A percentile compares a stretch with the other conserved stretches of the same genome.
phyloP scores from a whole-genome alignment of 2,797 vertebrate species.

The Eurystomus glaucurus region DNA sequence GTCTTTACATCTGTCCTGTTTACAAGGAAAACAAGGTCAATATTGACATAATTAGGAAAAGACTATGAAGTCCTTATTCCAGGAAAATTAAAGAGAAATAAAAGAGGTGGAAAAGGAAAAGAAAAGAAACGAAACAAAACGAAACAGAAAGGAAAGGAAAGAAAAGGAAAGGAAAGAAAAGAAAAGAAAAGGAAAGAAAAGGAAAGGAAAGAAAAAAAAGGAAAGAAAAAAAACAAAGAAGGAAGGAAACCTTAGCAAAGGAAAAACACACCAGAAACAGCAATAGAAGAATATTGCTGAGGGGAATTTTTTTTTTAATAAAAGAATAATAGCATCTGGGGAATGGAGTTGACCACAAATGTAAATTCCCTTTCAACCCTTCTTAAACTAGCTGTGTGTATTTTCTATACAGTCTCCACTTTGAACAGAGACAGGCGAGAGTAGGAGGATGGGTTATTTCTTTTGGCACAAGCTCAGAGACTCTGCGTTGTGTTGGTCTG shows the following conservation, averaged over 20 bases:
- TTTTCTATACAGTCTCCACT: neutral
- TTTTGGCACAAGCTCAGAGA: neutral
- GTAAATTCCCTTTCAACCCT: neutral
- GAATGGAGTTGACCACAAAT: neutral
- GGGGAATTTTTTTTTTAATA: neutral
- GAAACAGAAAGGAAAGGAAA: neutral
- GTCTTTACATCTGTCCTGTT: neutral
- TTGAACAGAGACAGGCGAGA: neutral
- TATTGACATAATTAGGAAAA: neutral
- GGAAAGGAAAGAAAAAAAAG: too few species aligned
- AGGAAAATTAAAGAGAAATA: neutral
- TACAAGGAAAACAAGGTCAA: neutral
- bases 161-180: too few species aligned
- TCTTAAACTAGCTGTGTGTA: neutral
- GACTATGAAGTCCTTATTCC: neutral
- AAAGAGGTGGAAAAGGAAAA: accelerated
- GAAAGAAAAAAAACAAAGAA: too few species aligned
- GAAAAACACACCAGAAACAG: neutral
- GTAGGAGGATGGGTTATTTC: neutral
- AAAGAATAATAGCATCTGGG: neutral
- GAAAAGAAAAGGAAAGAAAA: too few species aligned
- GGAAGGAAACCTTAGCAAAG: neutral
- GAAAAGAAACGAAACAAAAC: too few species aligned
- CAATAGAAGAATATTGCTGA: neutral
- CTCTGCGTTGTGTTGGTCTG: neutral